Conservation (phyloP, 2,113 vertebrate genomes). For the Psilopogon haemacephalus region DNA sequence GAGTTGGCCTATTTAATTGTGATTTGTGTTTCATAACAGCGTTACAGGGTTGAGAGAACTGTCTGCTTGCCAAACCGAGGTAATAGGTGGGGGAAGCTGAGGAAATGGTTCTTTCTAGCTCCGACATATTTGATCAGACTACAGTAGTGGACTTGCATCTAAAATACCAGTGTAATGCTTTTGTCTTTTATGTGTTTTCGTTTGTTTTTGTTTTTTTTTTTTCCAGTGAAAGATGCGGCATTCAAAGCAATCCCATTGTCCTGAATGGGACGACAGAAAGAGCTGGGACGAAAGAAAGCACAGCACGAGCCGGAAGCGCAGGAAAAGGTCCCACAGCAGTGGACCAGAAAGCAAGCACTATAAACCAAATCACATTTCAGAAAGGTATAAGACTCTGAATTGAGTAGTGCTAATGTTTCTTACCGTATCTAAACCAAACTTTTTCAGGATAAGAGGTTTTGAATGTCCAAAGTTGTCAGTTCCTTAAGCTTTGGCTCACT, state of each 20-base stretch:
- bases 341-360: constrained; percentile 85
- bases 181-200: not conserved
- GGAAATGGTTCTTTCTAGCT: not conserved
- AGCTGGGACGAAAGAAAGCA: constrained; percentile 83
- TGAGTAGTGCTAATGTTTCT: not conserved
- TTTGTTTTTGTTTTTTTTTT: not conserved
- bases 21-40: constrained; percentile 16
- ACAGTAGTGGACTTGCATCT: not conserved
- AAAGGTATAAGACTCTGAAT: constrained; percentile 80
- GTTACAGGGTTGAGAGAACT: not conserved
- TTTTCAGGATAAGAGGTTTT: not conserved
- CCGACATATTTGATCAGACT: not conserved
- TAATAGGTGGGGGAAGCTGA: not conserved
- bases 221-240: constrained; percentile 84
- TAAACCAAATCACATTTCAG: constrained; percentile 75
- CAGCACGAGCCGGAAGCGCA: constrained; percentile 80
- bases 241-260: constrained; percentile 80
- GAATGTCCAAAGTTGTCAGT: not conserved
- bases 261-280: constrained; percentile 81
- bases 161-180: not conserved
- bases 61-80: accelerated
- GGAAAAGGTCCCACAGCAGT: constrained; percentile 85
- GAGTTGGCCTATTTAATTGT: constrained; percentile 37
- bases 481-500: not conserved
- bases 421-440: not conserved